Base-by-base conservation (phyloP, 2,797 vertebrate species). In the Ctenopoma kingsleyae region DNA sequence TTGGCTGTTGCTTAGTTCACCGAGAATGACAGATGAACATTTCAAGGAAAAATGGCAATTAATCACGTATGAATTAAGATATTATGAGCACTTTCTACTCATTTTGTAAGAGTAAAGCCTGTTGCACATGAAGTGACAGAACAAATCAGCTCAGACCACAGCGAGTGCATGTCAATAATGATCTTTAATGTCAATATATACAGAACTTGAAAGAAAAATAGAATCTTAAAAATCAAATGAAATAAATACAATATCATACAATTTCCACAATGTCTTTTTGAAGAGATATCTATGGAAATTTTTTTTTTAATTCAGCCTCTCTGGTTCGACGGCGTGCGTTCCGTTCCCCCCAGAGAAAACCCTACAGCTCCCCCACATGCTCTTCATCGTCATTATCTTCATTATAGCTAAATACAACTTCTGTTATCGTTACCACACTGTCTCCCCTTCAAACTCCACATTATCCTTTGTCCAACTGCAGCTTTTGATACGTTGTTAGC, bases 191-290 rank as follows among this genome's bases (percentile, higher is more conserved):
- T 96, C 94, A 95, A 97, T 97, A 97, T 95, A 94, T 97, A 96
- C 93, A 96, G 91, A 96, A 93, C 93, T 93, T 95, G 94, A 97
- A 97, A 96, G 94, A 96, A 97, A 95, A 97, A 96, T 95, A 95
- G 88, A 95, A 95, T 94, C 92, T 95, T 94, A 95, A 97, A 95
- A 97, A 95, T 95, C 94, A 96, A 96, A 97, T 93, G 93, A 96
- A 97, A 96, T 97, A 97, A 98, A 97, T 96, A 98, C 96, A 97
- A 88, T 96, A 97, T 97, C 92, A 94, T 96, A 97, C 96, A 97
- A 96, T 97, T 95, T 96, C 91, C 94, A 96, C 94, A 96, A 96
- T 94, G 94, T 96, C 94, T 92, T 91, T 91, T 94, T 86, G 87
- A 93, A 95, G 94, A 94, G 91, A 93, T 82, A 92, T 92, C 82